Evolutionary conservation across 2,113 vertebrate genomes (phyloP).

Genomic region (Entomyzon cyanotis): DNA sequence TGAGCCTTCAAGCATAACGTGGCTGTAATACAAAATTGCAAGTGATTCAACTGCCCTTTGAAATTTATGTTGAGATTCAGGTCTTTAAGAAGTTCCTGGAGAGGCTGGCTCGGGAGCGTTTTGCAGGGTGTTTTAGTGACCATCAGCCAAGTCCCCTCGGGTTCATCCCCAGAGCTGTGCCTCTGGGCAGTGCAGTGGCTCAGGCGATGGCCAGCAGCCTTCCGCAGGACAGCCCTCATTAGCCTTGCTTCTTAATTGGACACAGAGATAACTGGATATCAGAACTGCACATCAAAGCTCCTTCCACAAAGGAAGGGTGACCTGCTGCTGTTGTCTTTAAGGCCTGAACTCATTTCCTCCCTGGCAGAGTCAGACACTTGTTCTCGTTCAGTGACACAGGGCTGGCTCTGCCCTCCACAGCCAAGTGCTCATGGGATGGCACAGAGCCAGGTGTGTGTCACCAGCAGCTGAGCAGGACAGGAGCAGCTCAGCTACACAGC

Average conservation of each 20-base stretch:
- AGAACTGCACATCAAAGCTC: neutral
- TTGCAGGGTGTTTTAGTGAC: neutral
- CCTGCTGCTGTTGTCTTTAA: neutral
- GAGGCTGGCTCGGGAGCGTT: neutral
- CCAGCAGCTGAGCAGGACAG: neutral
- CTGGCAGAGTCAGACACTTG: neutral
- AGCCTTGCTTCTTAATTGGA: neutral
- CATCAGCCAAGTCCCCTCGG: rapidly evolving
- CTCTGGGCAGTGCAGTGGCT: rapidly evolving
- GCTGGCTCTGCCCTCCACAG: neutral
- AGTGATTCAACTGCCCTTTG: neutral
- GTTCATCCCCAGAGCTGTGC: rapidly evolving
- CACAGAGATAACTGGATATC: neutral
- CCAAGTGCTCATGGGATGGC: rapidly evolving
- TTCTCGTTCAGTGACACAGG: rapidly evolving
- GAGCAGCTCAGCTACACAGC: neutral
- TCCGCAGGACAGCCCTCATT: neutral
- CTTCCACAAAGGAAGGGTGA: neutral
- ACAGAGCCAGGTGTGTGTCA: rapidly evolving
- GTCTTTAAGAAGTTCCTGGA: neutral
- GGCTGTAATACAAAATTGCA: neutral
- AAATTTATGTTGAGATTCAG: neutral
- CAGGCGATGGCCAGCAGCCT: neutral
- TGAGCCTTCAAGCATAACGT: neutral
- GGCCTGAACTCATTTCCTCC: neutral